Base-by-base conservation (phyloP, 2,888 invertebrate genomes). In the Linnaemya tessellans region DNA sequence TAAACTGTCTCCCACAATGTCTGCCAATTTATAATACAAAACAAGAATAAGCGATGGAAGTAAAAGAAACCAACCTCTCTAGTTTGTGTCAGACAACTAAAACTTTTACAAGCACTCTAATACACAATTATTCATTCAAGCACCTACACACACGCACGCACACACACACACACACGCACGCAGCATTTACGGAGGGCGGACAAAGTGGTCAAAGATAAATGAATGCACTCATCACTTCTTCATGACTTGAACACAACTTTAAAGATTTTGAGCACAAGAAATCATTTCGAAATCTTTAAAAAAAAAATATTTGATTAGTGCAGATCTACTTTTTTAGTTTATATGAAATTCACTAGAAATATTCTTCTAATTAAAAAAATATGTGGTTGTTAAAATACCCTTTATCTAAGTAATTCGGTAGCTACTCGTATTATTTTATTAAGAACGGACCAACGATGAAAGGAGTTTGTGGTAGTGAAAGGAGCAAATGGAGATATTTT, bases 1-100 rank as follows among this genome's bases (percentile, higher is more conserved):
- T 75, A 11, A 38, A 58, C 74, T 80, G 84, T 80, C 84, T 84
- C 58, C 84, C 74, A 80, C 84, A 84, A 79, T 80, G 79, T 80
- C 84, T 84, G 84, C 54, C 70, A 84, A 75, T 80, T 84, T 75
- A 82, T 58, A 65, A 43, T 46, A 54, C 8, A 64, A 70, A 58
- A 71, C 41, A 43, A 68, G 9, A 51, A 54, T 38, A 43, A 13
- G 1, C 15, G n/a, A 11, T 58, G 22, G n/a, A 54, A 41, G 22
- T 25, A 22, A 38, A 30, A 62, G 62, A 51, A 54, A 79, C 20
- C 62, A 71, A 51, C 62, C 43, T 38, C 22, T 43, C n/a, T 62
- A 46, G 56, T 56, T 80, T 80, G 46, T 58, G 35, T 30, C 43
- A 64, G 30, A 71, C 64, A 80, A 35, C 62, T 64, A 35, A 65